Evolutionary conservation across 2,888 invertebrate genomes (phyloP), one percentile per base, ranked within the genome.

Genomic region (Pediacus dermestoides): DNA sequence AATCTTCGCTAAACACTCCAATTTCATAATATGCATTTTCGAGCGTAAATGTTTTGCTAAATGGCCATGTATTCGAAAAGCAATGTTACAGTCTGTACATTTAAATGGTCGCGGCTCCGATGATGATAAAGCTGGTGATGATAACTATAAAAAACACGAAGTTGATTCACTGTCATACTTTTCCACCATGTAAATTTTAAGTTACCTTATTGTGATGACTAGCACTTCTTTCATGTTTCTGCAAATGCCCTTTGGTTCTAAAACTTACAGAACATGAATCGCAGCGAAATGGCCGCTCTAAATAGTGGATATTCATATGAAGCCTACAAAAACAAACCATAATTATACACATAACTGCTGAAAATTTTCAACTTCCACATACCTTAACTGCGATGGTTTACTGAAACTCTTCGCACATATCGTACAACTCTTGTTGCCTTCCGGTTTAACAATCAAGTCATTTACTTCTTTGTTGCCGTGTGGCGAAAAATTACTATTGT

Each of bases 11-110:
- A 92, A 72, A 64, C 90, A 90, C 68, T 95, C 95, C 46, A 95
- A 74, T 58, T 89, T 85, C 82, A 90, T 90, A 25, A 95, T 92
- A 64, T 96, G 96, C 79, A 90, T 88, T 74, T 94, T 94, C 48
- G 93, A 93, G 38, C 96, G 81, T 44, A 97, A 75, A 74, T 99
- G 97, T 70, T 96, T 96, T 1, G 95, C 94, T 58, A 99, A 73
- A 70, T 96, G 96, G 0, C 96, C 97, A 61, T 94, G 95, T 60
- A 95, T 95, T 55, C 92, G 78, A 67, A 99, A 97, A 4, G 94
- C 95, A 53, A 93, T 89, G 64, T 89, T 90, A 67, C 97, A 97
- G 64, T 96, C 94, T 11, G 82, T 83, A 72, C 97, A 97, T 61
- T 93, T 89, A 68, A 95, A 97, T 10, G 96, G 95, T 33, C 96